phyloP scores from a whole-genome alignment of 1,140 invertebrate species.

The Tetramorium simillimum region DNA sequence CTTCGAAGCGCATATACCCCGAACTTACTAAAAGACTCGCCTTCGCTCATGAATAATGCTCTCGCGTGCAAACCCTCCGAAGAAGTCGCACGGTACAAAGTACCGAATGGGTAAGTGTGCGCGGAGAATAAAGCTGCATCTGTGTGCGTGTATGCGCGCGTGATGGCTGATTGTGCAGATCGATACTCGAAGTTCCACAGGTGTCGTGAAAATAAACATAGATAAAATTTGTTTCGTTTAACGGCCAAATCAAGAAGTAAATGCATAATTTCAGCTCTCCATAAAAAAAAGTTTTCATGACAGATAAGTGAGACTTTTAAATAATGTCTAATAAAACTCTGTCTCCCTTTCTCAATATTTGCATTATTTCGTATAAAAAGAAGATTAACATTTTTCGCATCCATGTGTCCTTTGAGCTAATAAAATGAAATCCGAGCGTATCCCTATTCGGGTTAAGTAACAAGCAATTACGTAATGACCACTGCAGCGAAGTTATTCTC shows the following conservation, averaged over 20 bases:
- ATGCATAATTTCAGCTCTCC: background rate
- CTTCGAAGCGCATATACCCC: background rate
- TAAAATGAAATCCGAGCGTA: background rate
- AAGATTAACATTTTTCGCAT: background rate
- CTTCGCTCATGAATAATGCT: conserved; percentile 51
- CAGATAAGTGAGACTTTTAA: background rate
- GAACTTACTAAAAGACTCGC: conserved; percentile 48
- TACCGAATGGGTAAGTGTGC: conserved; percentile 11
- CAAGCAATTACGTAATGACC: conserved; percentile 18
- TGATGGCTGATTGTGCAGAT: conserved; percentile 37
- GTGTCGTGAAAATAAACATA: conserved; percentile 36
- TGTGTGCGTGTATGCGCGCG: background rate
- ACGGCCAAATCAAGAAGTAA: background rate
- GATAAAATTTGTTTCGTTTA: conserved; percentile 21
- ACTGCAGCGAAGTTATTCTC: conserved; percentile 3
- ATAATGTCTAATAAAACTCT: background rate
- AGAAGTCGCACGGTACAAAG: conserved; percentile 45
- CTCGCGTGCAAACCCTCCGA: conserved; percentile 44
- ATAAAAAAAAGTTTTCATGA: background rate
- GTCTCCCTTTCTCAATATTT: background rate
- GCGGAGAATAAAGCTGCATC: background rate
- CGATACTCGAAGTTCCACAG: conserved; percentile 55
- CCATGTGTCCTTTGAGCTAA: background rate
- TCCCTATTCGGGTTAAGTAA: conserved; percentile 10
- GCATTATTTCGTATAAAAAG: background rate